phyloP scores from a whole-genome alignment of 1,140 invertebrate genomes.

The Frieseomelitta varia region DNA sequence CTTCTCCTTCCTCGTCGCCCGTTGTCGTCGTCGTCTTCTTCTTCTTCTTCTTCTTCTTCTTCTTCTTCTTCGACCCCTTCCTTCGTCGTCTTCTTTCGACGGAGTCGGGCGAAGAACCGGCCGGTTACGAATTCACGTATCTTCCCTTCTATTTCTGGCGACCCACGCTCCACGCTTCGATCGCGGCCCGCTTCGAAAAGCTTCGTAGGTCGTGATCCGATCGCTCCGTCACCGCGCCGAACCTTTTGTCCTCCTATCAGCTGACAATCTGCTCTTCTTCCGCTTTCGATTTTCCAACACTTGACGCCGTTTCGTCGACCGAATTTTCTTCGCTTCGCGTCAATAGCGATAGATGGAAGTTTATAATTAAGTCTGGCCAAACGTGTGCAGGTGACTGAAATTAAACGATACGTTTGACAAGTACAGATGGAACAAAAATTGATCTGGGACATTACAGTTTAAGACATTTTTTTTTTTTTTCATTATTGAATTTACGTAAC shows the following conservation, averaged over 20 bases:
- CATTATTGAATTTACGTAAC: too few species aligned
- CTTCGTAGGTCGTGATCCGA: conserved; percentile 58
- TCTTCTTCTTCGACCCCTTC: neutral
- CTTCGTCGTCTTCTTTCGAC: neutral
- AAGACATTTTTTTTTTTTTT: too few species aligned
- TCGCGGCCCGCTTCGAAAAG: conserved; percentile 38
- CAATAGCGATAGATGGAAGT: neutral
- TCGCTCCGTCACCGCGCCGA: neutral
- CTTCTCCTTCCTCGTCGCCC: conserved; percentile 2
- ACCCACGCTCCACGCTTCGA: conserved; percentile 30
- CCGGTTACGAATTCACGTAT: conserved; percentile 63
- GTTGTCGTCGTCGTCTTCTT: neutral
- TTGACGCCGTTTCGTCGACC: neutral
- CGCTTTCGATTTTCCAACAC: neutral
- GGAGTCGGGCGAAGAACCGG: conserved; percentile 16
- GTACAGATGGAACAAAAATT: neutral
- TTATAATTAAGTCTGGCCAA: neutral
- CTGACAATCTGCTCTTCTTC: conserved; percentile 17
- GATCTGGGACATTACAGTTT: too few species aligned
- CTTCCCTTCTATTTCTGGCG: conserved; percentile 56
- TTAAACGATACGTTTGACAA: neutral
- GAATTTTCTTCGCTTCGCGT: neutral
- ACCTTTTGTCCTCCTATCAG: conserved; percentile 6
- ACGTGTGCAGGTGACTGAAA: too few species aligned
- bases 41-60: neutral